Evolutionary conservation across 2,888 invertebrate species (phyloP).

Genomic region (Gymnosoma rotundatum): DNA sequence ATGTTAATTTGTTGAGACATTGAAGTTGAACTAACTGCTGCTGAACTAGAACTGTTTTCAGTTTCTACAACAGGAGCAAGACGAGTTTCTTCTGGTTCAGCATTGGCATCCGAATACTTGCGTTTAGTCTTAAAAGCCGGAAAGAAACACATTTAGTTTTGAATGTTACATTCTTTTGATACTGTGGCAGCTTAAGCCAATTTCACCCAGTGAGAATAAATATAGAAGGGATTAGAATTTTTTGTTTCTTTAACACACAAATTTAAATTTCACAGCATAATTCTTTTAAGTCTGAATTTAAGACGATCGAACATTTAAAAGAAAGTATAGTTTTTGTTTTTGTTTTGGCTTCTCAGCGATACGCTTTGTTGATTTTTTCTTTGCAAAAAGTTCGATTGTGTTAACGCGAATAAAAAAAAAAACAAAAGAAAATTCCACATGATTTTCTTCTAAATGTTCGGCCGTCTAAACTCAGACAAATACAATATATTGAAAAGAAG

Average conservation of each 20-base stretch:
- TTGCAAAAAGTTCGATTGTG: too few species aligned
- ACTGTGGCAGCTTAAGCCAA: neutral
- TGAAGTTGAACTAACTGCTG: neutral
- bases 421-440: too few species aligned
- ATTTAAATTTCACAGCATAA: neutral
- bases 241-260: neutral
- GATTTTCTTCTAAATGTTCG: too few species aligned
- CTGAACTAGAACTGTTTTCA: neutral
- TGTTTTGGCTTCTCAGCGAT: too few species aligned
- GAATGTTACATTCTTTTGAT: neutral
- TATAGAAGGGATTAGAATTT: too few species aligned
- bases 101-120: slow-evolving; percentile 11
- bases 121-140: slow-evolving; percentile 34
- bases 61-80: neutral
- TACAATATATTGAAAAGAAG: too few species aligned
- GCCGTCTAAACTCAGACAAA: too few species aligned
- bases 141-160: neutral
- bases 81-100: neutral
- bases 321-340: too few species aligned
- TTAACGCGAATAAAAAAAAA: too few species aligned
- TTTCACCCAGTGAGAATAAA: slow-evolving; percentile 29
- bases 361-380: too few species aligned
- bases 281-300: too few species aligned
- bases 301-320: too few species aligned
- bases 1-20: neutral